Evolutionary conservation across 1,140 invertebrate species (phyloP).

Genomic region (Pogonognathellus flavescens): DNA sequence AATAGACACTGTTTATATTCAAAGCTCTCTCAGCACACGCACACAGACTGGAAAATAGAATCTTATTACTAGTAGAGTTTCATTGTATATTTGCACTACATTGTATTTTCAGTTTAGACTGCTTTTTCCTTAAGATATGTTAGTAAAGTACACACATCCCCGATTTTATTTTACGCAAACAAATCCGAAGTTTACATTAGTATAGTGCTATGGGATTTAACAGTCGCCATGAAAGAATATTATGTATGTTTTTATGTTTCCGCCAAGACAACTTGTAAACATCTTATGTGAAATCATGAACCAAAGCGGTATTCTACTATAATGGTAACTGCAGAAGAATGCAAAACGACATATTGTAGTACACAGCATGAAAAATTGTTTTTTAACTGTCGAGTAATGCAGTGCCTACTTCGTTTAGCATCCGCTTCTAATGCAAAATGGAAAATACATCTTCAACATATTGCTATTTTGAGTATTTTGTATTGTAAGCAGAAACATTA

Average conservation of each 20-base stretch:
- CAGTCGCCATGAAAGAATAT: too few species aligned
- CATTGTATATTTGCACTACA: too few species aligned
- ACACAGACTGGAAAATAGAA: too few species aligned
- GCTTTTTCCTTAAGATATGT: too few species aligned
- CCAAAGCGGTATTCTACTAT: not conserved
- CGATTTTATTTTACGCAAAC: too few species aligned
- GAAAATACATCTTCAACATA: not conserved
- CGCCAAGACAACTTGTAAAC: not conserved
- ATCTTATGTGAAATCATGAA: slow-evolving; percentile 11
- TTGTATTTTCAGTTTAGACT: too few species aligned
- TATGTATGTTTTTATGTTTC: not conserved
- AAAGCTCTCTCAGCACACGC: too few species aligned
- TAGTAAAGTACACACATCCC: too few species aligned
- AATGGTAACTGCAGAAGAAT: not conserved
- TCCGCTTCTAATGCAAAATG: not conserved
- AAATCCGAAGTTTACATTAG: too few species aligned
- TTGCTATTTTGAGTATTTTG: not conserved
- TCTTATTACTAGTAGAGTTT: too few species aligned
- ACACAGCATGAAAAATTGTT: slow-evolving; percentile 19
- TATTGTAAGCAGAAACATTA: slow-evolving; percentile 3
- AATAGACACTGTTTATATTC: too few species aligned
- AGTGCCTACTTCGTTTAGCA: not conserved
- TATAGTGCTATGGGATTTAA: too few species aligned
- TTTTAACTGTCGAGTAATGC: slow-evolving; percentile 8
- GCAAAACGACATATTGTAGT: not conserved